Percentiles rank a stretch among this genome's conserved stretches.
Conservation (phyloP, 2,888 invertebrate genomes). For the Leptogaster cylindrica region DNA sequence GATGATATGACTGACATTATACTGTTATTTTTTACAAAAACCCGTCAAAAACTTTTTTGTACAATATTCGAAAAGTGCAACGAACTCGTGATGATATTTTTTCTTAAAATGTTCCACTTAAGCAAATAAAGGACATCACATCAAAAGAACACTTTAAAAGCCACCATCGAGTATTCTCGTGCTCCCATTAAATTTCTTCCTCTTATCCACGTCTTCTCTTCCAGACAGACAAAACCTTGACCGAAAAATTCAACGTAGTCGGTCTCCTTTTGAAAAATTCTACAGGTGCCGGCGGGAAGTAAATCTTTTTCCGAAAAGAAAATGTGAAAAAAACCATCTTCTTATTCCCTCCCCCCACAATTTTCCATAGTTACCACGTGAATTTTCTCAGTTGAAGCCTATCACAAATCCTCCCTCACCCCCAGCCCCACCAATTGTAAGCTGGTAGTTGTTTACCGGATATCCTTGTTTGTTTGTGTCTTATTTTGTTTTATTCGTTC, state of each 20-base stretch:
- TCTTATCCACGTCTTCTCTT: background rate
- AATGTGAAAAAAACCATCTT: slow-evolving; percentile 31
- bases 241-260: slow-evolving; percentile 34
- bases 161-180: background rate
- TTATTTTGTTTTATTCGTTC: no score
- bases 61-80: no score
- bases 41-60: no score
- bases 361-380: background rate
- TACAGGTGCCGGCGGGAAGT: slow-evolving; percentile 41
- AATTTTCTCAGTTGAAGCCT: background rate
- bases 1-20: no score
- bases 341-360: background rate
- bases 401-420: background rate
- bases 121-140: background rate
- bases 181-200: background rate
- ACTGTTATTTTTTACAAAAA: no score
- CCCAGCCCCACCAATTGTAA: no score
- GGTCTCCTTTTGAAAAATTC: slow-evolving; percentile 27
- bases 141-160: background rate
- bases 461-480: no score
- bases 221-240: slow-evolving; percentile 40
- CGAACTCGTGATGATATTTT: no score
- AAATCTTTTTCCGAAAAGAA: slow-evolving; percentile 39
- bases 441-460: no score
- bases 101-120: no score